A percentile compares a stretch with the other conserved stretches of the same genome.
phyloP scores from a whole-genome alignment of 2,113 vertebrate genomes.

The Nycticorax nycticorax region DNA sequence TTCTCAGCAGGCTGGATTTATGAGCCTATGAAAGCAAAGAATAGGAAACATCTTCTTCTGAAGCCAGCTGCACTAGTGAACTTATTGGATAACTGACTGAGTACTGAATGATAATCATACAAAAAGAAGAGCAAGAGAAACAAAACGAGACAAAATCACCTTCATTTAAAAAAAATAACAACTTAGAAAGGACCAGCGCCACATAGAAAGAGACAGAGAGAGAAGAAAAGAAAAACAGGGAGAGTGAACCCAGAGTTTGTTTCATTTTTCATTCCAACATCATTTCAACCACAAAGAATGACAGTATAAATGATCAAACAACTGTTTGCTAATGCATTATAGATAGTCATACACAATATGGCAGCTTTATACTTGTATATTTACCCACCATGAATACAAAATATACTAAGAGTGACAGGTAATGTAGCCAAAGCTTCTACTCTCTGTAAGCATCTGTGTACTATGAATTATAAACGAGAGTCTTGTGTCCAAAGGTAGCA shows the following conservation, averaged over 20 bases:
- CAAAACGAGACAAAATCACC: background rate
- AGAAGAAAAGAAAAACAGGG: background rate
- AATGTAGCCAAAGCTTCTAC: constrained; percentile 63
- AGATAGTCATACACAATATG: constrained; percentile 60
- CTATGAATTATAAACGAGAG: constrained; percentile 77
- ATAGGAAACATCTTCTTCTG: constrained; percentile 28
- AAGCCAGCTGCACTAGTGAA: constrained; percentile 40
- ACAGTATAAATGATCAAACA: constrained; percentile 65
- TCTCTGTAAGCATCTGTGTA: constrained; percentile 76
- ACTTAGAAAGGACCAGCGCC: background rate
- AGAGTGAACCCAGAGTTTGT: constrained; percentile 2
- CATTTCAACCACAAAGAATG: constrained; percentile 41
- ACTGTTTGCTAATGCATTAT: constrained; percentile 59
- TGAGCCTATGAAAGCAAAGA: constrained; percentile 47
- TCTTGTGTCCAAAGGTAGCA: constrained; percentile 71
- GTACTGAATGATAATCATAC: background rate
- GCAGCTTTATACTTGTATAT: constrained; percentile 65
- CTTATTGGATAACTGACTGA: constrained; percentile 6
- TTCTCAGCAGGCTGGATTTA: constrained; percentile 54
- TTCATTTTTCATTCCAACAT: constrained; percentile 49
- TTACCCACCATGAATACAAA: constrained; percentile 63
- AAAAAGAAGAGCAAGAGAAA: background rate
- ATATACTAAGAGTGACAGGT: constrained; percentile 69
- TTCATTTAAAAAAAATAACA: background rate
- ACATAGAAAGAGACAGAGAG: background rate